phyloP scores from a whole-genome alignment of 2,797 vertebrate genomes.

The Buceros bicornis region DNA sequence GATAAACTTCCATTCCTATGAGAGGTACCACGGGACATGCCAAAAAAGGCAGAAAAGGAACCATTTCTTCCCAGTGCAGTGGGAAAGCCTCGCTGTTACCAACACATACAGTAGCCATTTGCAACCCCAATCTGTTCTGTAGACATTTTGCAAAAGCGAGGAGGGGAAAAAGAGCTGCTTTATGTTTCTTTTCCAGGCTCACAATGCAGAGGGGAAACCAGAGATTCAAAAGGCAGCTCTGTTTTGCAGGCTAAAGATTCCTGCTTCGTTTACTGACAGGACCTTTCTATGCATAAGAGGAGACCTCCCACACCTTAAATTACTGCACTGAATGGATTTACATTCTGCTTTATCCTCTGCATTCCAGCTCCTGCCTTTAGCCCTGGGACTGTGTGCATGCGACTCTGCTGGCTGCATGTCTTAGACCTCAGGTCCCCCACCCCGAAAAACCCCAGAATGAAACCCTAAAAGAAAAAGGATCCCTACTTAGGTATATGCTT shows the following conservation, averaged over 20 bases:
- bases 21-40: neutral
- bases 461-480: neutral
- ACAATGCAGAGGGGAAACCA: slow-evolving; percentile 40
- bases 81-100: neutral
- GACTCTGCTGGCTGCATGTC: neutral
- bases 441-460: neutral
- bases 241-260: slow-evolving; percentile 8
- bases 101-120: neutral
- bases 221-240: slow-evolving; percentile 34
- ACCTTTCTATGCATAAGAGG: slow-evolving; percentile 21
- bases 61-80: neutral
- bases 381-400: slow-evolving; percentile 36
- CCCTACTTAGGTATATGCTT: neutral
- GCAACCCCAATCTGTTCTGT: neutral
- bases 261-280: slow-evolving; percentile 53
- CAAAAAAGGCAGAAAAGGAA: neutral
- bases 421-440: neutral
- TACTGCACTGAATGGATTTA: slow-evolving; percentile 52
- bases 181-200: neutral
- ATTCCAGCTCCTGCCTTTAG: slow-evolving; percentile 65
- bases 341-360: slow-evolving; percentile 62
- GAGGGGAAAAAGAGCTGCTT: neutral
- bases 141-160: neutral
- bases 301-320: slow-evolving; percentile 70
- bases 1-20: slow-evolving; percentile 48